phyloP scores from a whole-genome alignment of 92 coral and sea anemone genomes.

The Palythoa grandis region DNA sequence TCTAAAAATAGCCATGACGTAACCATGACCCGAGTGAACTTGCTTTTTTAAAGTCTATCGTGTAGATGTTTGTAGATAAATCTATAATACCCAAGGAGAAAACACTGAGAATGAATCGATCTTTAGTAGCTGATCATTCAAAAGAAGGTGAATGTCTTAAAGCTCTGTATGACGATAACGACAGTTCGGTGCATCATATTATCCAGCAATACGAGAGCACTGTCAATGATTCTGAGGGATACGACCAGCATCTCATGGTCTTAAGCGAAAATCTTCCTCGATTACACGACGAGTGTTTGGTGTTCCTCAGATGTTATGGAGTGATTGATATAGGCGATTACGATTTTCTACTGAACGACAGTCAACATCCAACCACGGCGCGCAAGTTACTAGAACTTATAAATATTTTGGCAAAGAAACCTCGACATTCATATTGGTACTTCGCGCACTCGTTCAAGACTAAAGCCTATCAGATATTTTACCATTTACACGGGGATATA shows the following conservation, averaged over 20 bases:
- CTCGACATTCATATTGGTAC: slow-evolving; percentile 29
- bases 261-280: not conserved
- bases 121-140: not conserved
- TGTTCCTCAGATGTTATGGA: slow-evolving; percentile 6
- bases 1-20: slow-evolving; percentile 1
- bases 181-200: not conserved
- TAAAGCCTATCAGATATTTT: slow-evolving; percentile 15
- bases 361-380: not conserved
- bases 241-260: not conserved
- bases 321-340: slow-evolving; percentile 2
- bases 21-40: not conserved
- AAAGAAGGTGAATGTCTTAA: slow-evolving; percentile 5
- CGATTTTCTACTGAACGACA: slow-evolving; percentile 5
- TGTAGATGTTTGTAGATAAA: no score
- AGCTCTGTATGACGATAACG: not conserved
- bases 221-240: not conserved
- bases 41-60: no score
- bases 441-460: slow-evolving; percentile 14
- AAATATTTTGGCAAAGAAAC: slow-evolving; percentile 25
- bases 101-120: not conserved
- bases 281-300: slow-evolving; percentile 13
- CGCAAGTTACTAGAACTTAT: slow-evolving; percentile 11
- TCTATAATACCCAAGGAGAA: no score
- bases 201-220: not conserved
- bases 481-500: slow-evolving; percentile 16